Base-by-base conservation (phyloP, 1,140 invertebrate species). In the Hycleus phaleratus region DNA sequence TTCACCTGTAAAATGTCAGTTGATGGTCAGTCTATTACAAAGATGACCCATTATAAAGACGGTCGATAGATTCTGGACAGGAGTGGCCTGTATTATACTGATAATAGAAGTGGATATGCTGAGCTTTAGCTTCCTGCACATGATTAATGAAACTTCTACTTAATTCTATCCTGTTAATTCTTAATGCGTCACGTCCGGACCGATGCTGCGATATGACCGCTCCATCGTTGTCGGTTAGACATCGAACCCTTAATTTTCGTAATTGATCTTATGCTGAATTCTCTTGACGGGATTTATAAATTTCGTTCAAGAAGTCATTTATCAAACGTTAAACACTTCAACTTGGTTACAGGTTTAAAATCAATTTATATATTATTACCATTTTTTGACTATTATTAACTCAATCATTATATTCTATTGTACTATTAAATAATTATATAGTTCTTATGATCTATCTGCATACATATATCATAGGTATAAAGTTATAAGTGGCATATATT, bases 1-100 rank as follows among this genome's bases (percentile, higher is more conserved):
- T 68, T 88, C 87, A 71, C 84, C 87, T 86, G 79, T 61, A 67
- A 69, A 51, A 59, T 40, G 54, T 53, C 56, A 52, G 18, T 59
- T 56, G 26, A 49, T 42, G 59, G 53, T 56, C 49, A 59, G 55
- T 54, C 50, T 38, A 58, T 62, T 56, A 62, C 18, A 46, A 4
- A 57, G 49, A 58, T 58, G 49, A 53, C 49, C 39, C 38, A 42
- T 46, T 49, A 61, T 64, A 64, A 53, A 61, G 56, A 59, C 59
- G 55, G 57, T 54, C 49, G 51, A 62, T 64, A 51, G 49, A 49
- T 62, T 59, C 49, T 50, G 57, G 46, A 57, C 54, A 61, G 64
- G 64, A 61, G 64, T 66, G 61, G 61, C 64, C 49, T 59, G 59
- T 61, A 58, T 26, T 53, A 50, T 58, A 57, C 62, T 59, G 58